Conservation (phyloP, 2,888 invertebrate species). For the Phragmatobia fuliginosa region DNA sequence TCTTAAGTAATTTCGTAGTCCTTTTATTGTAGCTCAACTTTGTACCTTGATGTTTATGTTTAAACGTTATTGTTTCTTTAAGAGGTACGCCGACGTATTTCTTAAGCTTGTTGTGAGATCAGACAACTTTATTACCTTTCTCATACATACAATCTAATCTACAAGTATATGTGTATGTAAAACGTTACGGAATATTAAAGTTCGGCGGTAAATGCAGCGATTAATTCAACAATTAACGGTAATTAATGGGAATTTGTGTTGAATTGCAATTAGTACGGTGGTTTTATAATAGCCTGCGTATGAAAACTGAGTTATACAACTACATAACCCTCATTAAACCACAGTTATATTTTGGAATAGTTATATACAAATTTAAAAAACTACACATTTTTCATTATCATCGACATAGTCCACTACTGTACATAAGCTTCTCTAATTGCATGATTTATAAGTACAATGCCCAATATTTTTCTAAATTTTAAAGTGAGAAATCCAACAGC, state of each 20-base stretch:
- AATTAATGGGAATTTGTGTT: constrained; percentile 35
- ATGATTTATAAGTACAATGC: too few relatives aligned
- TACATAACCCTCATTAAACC: background rate
- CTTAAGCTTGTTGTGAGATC: constrained; percentile 36
- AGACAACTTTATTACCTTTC: constrained; percentile 31
- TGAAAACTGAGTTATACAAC: background rate
- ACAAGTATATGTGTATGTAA: constrained; percentile 15
- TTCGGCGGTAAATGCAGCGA: constrained; percentile 24
- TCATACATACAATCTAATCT: constrained; percentile 30
- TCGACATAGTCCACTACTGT: too few relatives aligned
- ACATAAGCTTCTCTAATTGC: too few relatives aligned
- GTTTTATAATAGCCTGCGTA: constrained; percentile 14
- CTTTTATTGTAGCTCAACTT: constrained; percentile 39
- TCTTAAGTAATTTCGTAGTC: constrained; percentile 33
- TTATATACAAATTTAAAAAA: too few relatives aligned
- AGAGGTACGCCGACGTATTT: constrained; percentile 33
- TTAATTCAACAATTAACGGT: constrained; percentile 43
- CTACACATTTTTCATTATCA: too few relatives aligned
- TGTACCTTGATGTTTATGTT: constrained; percentile 25
- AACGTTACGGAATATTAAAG: constrained; percentile 26
- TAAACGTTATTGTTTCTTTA: constrained; percentile 36
- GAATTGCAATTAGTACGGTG: constrained; percentile 30
- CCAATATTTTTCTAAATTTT: too few relatives aligned
- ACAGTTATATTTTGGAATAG: background rate
- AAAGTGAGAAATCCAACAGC: too few relatives aligned